Percentiles rank a stretch among this genome's conserved stretches.
Evolutionary conservation across 2,888 invertebrate genomes (phyloP).

Genomic region (Vanessa cardui): DNA sequence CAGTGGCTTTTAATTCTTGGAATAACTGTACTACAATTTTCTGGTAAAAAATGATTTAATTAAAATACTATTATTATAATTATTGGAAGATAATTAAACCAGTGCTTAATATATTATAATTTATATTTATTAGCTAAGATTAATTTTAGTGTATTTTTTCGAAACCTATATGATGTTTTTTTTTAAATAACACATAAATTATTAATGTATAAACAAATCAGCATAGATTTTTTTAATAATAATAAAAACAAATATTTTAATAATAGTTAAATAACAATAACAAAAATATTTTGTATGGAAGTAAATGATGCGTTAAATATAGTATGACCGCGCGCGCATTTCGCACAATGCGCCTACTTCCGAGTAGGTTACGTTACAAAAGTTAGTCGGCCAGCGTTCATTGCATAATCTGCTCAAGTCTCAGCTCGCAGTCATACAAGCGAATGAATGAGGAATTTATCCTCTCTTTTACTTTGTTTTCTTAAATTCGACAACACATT

Average conservation of each 20-base stretch:
- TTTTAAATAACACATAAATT: background rate
- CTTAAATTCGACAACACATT: background rate
- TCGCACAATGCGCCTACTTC: conserved; percentile 53
- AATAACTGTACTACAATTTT: conserved; percentile 64
- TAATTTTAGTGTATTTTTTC: background rate
- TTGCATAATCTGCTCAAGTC: conserved; percentile 58
- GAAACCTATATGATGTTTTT: background rate
- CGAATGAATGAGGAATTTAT: conserved; percentile 18
- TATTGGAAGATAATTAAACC: background rate
- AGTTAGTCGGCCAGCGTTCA: conserved; percentile 56
- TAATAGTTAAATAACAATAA: background rate
- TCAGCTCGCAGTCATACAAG: conserved; percentile 34
- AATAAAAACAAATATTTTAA: background rate
- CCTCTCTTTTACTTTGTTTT: conserved; percentile 2
- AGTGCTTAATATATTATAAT: too few relatives aligned
- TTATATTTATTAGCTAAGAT: background rate
- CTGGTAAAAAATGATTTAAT: conserved; percentile 52
- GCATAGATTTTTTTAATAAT: background rate
- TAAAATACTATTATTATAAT: conserved; percentile 10
- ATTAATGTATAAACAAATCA: background rate
- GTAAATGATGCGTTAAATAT: conserved; percentile 31
- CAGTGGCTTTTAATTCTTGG: conserved; percentile 73
- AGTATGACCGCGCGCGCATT: conserved; percentile 26
- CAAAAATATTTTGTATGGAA: conserved; percentile 14
- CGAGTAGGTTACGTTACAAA: conserved; percentile 54